Evolutionary conservation across 2,888 invertebrate species (phyloP), one percentile per base, ranked within the genome.

Genomic region (Eucera pruinosa): DNA sequence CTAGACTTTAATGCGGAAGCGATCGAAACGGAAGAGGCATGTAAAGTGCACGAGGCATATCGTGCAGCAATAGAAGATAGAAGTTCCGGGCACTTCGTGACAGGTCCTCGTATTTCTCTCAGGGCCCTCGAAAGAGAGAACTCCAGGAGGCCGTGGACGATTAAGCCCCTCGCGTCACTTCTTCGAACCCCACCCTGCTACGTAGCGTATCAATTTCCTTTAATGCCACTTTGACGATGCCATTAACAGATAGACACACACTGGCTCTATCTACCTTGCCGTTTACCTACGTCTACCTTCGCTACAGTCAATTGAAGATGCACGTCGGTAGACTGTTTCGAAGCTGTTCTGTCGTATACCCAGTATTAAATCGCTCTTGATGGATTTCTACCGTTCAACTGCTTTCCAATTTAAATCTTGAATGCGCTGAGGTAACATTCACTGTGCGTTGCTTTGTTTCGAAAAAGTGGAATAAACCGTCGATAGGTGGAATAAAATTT

Each of bases 151-250:
- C 76, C 73, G 69, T 43, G 71, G 65, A 73, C 82, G 78, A 82
- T 82, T 82, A 82, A 82, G 75, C 79, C 52, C 43, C 48, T 57
- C 66, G 55, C 61, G 36, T 60, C 78, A 47, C 43, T 33, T 18
- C 33, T 50, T 70, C 52, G 39, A 18, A 36, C 20, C 25, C 11
- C 36, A 1, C 36, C 6, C n/a, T 57, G 60, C 48, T 27, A 45
- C 64, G 47, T 25, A 52, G 64, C 61, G 72, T 82, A 82, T 82
- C 82, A 82, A 81, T 82, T 82, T 76, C 82, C 82, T 82, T 78
- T 82, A 81, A 81, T 75, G 78, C 82, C 78, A 68, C 82, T 78
- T 82, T 75, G 75, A 79, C 78, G 78, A 82, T 75, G 75, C 73
- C 78, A 82, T 82, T 75, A 78, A 72, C 78, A 72, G 68, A 79